A percentile compares a stretch with the other conserved stretches of the same genome.
Conservation (phyloP, 2,888 invertebrate species). For the Chymomyza caudatula region DNA sequence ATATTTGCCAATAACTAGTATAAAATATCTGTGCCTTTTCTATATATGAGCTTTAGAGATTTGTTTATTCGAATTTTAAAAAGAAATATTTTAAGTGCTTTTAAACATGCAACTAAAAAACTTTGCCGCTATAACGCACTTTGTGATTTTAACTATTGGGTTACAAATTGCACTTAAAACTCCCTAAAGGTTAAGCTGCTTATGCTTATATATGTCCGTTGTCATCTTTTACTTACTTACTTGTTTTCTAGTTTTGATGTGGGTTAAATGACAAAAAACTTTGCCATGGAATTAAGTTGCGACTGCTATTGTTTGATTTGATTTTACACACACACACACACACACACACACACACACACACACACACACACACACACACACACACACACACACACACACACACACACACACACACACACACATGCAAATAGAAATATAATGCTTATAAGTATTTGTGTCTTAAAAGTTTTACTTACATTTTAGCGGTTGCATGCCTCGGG, state of each 20-base stretch:
- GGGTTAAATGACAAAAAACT: slow-evolving; percentile 10
- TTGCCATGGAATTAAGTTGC: slow-evolving; percentile 11
- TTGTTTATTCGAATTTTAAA: neutral
- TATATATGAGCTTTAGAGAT: too few species aligned
- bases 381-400: neutral
- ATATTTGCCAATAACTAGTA: neutral
- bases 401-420: neutral
- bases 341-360: neutral
- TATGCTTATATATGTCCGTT: neutral
- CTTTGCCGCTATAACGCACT: neutral
- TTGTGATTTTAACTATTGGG: too few species aligned
- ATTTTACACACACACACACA: slow-evolving; percentile 19
- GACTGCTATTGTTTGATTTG: slow-evolving; percentile 42
- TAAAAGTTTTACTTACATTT: neutral
- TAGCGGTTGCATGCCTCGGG: neutral
- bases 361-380: neutral
- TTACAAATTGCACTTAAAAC: neutral
- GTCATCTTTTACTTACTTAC: slow-evolving; percentile 20
- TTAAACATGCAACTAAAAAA: neutral
- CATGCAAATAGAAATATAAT: too few species aligned
- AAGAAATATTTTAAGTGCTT: neutral
- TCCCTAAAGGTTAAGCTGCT: neutral
- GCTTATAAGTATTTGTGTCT: neutral
- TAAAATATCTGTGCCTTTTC: too few species aligned
- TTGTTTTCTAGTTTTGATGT: slow-evolving; percentile 24